Evolutionary conservation across 2,888 invertebrate genomes (phyloP), one percentile per base, ranked within the genome.

Genomic region (Punctoribates punctum): DNA sequence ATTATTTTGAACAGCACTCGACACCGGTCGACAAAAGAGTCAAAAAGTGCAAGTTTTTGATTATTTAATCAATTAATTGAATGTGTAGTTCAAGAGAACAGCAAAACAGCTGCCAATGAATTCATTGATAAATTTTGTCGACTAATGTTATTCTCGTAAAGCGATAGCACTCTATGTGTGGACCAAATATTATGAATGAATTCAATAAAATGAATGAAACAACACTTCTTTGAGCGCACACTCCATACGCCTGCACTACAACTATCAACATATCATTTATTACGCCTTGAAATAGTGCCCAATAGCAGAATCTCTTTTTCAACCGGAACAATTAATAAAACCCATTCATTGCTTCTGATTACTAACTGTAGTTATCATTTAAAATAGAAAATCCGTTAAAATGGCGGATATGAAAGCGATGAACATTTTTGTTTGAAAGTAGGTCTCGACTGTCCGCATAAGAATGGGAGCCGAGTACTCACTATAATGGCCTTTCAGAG

Each of bases 131-230:
- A 54, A 54, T 54, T n/a, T 17, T 54, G n/a, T 54, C 23, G 11
- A n/a, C 23, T 29, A 15, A 27, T 62, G 34, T 62, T 62, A n/a
- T 62, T 20, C 23, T 62, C 23, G 62, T 62, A 62, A 62, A 27
- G 60, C 23, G 27, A 34, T 29, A 25, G 1, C 20, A n/a, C 23
- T 25, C 13, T 8, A 8, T 17, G 13, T 29, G 62, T 60, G 20
- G 23, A 11, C 23, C 62, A 23, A 11, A 62, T 62, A 62, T 62
- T 62, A 62, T 62, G 62, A 62, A 62, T 62, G 62, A 62, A 62
- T 62, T 4, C 5, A 20, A 60, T 4, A 13, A 48, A 54, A 54
- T 54, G 54, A 54, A 54, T 54, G 54, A 54, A 54, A 54, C 54
- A 54, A 54, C 1, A 54, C 62, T 62, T 27, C n/a, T 27, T 27